Evolutionary conservation across 2,113 vertebrate genomes (phyloP).

Genomic region (Thunnus thynnus): DNA sequence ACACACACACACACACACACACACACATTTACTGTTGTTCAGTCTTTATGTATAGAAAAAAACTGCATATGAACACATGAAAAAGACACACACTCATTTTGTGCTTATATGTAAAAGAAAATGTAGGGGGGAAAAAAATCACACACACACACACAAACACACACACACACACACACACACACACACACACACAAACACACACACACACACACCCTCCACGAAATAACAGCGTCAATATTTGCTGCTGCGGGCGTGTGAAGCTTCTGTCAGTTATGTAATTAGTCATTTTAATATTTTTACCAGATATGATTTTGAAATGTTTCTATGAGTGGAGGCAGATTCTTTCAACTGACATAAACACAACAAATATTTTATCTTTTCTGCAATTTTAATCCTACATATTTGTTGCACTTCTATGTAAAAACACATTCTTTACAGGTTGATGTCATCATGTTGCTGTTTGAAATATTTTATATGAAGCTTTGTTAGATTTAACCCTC

Average conservation of each 20-base stretch:
- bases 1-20: constrained; percentile 6
- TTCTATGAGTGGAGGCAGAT: not conserved
- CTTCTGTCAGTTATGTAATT: not conserved
- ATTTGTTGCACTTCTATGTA: not conserved
- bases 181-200: not conserved
- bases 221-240: not conserved
- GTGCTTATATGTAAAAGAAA: not conserved
- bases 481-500: too few relatives aligned
- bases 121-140: not conserved
- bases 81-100: not conserved
- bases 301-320: not conserved
- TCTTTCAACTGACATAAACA: not conserved
- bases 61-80: not conserved
- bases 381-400: not conserved
- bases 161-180: not conserved
- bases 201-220: not conserved
- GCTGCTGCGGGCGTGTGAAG: constrained; percentile 6
- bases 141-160: not conserved
- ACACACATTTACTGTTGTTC: not conserved
- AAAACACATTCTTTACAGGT: too few relatives aligned
- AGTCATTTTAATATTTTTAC: constrained; percentile 9
- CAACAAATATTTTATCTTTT: not conserved
- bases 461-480: not conserved
- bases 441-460: too few relatives aligned
- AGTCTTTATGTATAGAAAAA: not conserved